Evolutionary conservation across 2,113 vertebrate genomes (phyloP).

Genomic region (Tenebrosternarchus preto): DNA sequence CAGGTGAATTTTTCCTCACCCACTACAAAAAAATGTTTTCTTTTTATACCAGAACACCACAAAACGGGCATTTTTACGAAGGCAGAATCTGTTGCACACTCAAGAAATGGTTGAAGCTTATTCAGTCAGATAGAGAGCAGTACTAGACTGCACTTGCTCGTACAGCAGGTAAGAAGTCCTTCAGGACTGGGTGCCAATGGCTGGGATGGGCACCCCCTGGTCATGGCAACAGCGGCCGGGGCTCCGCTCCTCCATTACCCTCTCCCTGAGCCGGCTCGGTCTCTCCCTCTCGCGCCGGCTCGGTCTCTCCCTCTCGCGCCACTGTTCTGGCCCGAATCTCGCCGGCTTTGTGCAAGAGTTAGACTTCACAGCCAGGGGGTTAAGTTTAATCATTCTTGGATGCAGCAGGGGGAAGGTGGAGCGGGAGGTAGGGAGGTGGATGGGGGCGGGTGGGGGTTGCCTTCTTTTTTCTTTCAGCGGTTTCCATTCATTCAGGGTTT

Average conservation of each 20-base stretch:
- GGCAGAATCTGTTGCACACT: no score
- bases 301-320: conserved; percentile 21
- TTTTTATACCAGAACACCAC: background rate
- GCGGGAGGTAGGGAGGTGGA: no score
- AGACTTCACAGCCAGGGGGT: conserved; percentile 61
- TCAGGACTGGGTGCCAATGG: conserved; percentile 11
- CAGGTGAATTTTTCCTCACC: background rate
- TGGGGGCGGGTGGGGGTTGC: no score
- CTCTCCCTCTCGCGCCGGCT: conserved; percentile 5
- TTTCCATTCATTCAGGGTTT: conserved; percentile 13
- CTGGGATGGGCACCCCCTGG: conserved; percentile 23
- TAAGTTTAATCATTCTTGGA: conserved; percentile 74
- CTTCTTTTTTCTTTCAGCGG: conserved; percentile 42
- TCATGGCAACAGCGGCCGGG: conserved; percentile 38
- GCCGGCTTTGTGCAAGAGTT: conserved; percentile 62
- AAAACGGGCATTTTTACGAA: background rate
- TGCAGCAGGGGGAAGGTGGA: conserved; percentile 41
- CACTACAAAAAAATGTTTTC: background rate
- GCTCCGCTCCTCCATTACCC: background rate
- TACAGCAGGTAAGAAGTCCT: background rate
- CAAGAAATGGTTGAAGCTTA: background rate
- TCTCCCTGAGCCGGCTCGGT: conserved; percentile 30
- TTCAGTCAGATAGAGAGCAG: background rate
- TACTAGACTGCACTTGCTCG: background rate
- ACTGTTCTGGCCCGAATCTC: conserved; percentile 35